A percentile compares a stretch with the other conserved stretches of the same genome.
Evolutionary conservation across 2,113 vertebrate genomes (phyloP).

Genomic region (Chloebia gouldiae): DNA sequence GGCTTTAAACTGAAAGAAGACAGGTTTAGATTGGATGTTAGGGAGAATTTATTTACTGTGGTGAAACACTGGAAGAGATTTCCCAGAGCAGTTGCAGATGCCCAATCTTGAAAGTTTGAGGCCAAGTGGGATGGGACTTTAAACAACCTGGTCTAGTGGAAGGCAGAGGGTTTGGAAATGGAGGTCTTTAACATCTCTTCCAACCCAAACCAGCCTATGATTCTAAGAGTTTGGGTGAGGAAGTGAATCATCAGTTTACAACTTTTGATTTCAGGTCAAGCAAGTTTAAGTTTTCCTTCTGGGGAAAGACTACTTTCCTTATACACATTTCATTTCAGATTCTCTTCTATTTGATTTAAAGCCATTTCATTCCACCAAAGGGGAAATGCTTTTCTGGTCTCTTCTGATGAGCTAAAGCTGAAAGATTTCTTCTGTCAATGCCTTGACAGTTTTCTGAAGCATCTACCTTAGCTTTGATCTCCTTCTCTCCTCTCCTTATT

Average conservation of each 20-base stretch:
- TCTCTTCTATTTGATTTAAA: neutral
- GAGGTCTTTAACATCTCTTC: neutral
- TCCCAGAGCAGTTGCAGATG: neutral
- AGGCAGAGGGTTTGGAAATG: neutral
- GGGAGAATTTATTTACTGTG: neutral
- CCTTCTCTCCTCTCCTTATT: neutral
- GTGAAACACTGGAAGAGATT: neutral
- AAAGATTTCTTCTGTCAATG: neutral
- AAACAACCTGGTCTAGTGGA: neutral
- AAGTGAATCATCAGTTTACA: neutral
- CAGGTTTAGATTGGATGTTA: neutral
- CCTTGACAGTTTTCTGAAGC: slow-evolving; percentile 27
- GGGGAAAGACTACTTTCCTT: neutral
- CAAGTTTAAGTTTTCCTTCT: neutral
- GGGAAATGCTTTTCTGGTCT: neutral
- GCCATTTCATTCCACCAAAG: neutral
- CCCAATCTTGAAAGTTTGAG: neutral
- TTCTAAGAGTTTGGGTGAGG: neutral
- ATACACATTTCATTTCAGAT: neutral
- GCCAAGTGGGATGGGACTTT: neutral
- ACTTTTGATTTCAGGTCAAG: neutral
- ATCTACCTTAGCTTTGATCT: slow-evolving; percentile 30
- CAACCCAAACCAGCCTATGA: neutral
- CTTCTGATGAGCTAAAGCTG: neutral
- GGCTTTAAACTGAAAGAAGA: neutral